These are phyloP conservation scores for Neelides folsomi DNA, from an alignment of 2,888 invertebrate species.

Conservation along the genomic window DNA sequence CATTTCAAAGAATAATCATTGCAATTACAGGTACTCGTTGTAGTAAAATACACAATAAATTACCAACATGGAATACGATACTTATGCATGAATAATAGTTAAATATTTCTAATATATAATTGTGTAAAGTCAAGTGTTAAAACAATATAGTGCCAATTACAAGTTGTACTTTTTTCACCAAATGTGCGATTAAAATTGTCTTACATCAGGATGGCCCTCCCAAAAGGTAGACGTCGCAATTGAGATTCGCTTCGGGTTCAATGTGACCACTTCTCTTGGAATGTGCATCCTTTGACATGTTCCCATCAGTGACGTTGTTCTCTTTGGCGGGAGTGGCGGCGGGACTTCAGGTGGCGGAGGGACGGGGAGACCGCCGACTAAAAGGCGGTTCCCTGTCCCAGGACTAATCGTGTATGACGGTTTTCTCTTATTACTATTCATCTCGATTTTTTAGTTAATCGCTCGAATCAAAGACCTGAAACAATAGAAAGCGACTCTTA, in stretches of 20 bases:
- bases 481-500: no score
- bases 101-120: no score
- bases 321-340: slow-evolving; percentile 20
- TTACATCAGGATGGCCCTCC: slow-evolving; percentile 32
- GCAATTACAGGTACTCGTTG: background rate
- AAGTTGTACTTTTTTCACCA: background rate
- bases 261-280: slow-evolving; percentile 12
- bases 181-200: background rate
- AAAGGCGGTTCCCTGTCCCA: background rate
- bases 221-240: slow-evolving; percentile 32
- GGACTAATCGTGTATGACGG: slow-evolving; percentile 5
- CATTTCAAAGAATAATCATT: no score
- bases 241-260: slow-evolving; percentile 31
- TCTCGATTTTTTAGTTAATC: no score
- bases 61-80: no score
- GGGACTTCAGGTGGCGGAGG: slow-evolving; percentile 9
- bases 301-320: slow-evolving; percentile 18
- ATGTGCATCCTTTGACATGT: slow-evolving; percentile 4
- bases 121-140: no score
- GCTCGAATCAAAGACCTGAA: no score
- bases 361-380: background rate
- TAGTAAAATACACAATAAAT: background rate
- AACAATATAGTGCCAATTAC: background rate
- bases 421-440: slow-evolving; percentile 2
- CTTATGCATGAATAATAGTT: no score